A percentile compares a stretch with the other conserved stretches of the same genome.
These are phyloP conservation scores for Caenorhabditis remanei DNA, from an alignment of 1,140 invertebrate species.

Conservation along the genomic window DNA sequence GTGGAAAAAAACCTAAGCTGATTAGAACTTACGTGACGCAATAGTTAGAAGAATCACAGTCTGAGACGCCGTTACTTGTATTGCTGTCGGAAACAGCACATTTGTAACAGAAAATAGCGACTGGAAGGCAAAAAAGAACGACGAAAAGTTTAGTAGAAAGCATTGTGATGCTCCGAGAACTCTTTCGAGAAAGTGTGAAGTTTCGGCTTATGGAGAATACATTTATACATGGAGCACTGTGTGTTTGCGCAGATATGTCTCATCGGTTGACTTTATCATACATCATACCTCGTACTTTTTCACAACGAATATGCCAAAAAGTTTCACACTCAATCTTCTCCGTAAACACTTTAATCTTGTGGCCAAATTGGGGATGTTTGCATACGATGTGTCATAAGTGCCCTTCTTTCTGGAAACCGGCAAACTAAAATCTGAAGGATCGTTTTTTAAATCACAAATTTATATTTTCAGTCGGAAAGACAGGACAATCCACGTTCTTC, in stretches of 20 bases:
- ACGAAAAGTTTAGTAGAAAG: not conserved
- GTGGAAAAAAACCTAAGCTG: not conserved
- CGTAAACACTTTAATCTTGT: constrained; percentile 30
- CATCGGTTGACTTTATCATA: constrained; percentile 34
- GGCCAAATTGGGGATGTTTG: constrained; percentile 44
- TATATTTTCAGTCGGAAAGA: not conserved
- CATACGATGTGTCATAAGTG: not conserved
- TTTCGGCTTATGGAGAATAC: not conserved
- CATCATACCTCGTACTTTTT: constrained; percentile 26
- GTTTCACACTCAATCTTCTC: constrained; percentile 30
- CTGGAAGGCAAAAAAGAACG: not conserved
- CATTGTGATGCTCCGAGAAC: not conserved
- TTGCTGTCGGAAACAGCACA: not conserved
- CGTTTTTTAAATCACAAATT: not conserved
- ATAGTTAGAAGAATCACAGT: not conserved
- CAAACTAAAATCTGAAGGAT: not conserved
- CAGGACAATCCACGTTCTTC: constrained; percentile 35
- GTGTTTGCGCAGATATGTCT: constrained; percentile 39
- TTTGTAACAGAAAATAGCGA: not conserved
- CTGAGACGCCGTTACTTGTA: not conserved
- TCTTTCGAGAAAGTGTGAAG: not conserved
- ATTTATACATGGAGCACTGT: not conserved
- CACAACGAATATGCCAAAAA: not conserved
- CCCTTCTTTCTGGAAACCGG: not conserved
- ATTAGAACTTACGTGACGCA: constrained; percentile 8